Evolutionary conservation across 35 echinoderm and acorn worm species (phyloP).

Genomic region (Eucidaris tribuloides): DNA sequence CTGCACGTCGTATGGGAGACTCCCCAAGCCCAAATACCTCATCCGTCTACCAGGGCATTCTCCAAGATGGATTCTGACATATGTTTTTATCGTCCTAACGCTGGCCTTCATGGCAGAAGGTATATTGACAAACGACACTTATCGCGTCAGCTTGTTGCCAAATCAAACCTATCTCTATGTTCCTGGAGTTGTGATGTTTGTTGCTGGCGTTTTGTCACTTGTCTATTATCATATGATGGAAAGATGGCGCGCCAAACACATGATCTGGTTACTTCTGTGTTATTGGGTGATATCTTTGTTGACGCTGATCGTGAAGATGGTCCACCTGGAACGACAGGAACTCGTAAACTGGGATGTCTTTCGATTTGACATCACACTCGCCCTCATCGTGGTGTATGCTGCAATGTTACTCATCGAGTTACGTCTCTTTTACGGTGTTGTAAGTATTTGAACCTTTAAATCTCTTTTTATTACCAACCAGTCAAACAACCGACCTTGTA

Average conservation of each 20-base stretch:
- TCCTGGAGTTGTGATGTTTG: not conserved
- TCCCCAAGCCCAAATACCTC: not conserved
- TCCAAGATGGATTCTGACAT: conserved; percentile 13
- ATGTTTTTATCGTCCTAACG: not conserved
- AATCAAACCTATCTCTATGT: conserved; percentile 46
- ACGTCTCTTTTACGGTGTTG: too few species aligned
- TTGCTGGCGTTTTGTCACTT: conserved; percentile 4
- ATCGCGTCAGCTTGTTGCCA: not conserved
- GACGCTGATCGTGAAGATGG: not conserved
- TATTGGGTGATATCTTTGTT: conserved; percentile 27
- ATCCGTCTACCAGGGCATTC: not conserved
- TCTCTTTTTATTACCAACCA: too few species aligned
- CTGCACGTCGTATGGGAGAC: not conserved
- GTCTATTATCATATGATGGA: conserved; percentile 64
- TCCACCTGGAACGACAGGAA: not conserved
- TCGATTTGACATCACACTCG: not conserved
- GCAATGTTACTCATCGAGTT: too few species aligned
- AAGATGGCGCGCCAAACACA: conserved; percentile 14
- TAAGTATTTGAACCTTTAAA: too few species aligned
- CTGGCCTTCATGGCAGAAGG: conserved; percentile 45
- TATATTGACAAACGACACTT: conserved; percentile 36
- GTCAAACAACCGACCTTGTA: too few species aligned
- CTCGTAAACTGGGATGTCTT: not conserved
- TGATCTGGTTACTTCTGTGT: conserved; percentile 2
- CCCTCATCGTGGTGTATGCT: too few species aligned